Evolutionary conservation across 1,140 invertebrate genomes (phyloP).

Genomic region (Cydia strobilella): DNA sequence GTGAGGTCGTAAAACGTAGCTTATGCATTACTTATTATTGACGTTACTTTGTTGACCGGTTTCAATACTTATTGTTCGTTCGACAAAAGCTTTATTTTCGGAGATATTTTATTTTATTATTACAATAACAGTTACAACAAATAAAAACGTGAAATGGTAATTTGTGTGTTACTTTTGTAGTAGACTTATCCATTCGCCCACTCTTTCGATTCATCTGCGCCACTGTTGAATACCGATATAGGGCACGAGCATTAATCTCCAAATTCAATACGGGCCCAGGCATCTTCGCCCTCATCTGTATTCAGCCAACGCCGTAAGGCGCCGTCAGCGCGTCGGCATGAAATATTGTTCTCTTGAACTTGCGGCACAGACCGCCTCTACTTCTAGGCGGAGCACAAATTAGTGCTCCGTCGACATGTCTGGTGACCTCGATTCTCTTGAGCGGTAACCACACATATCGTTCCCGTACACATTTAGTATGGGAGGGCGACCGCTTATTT

Average conservation of each 20-base stretch:
- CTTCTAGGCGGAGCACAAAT: too few relatives aligned
- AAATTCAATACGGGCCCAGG: background rate
- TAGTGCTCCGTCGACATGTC: too few relatives aligned
- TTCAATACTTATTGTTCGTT: background rate
- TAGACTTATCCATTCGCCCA: background rate
- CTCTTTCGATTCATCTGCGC: background rate
- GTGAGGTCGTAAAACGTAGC: background rate
- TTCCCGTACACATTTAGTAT: too few relatives aligned
- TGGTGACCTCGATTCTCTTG: too few relatives aligned
- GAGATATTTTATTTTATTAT: too few relatives aligned
- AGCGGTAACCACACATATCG: too few relatives aligned
- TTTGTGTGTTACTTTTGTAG: too few relatives aligned
- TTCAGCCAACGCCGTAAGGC: slow-evolving; percentile 10
- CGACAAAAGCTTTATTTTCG: background rate
- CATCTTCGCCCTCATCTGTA: background rate
- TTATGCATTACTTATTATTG: background rate
- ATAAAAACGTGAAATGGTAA: too few relatives aligned
- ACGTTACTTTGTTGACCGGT: background rate
- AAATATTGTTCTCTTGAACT: slow-evolving; percentile 27
- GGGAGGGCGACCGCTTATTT: too few relatives aligned
- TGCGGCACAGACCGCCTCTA: background rate
- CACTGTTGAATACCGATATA: background rate
- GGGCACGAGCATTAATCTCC: background rate
- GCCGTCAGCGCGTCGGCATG: background rate
- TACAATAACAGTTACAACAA: too few relatives aligned